Conservation (phyloP, 2,888 invertebrate species). For the Cloeon dipterum region DNA sequence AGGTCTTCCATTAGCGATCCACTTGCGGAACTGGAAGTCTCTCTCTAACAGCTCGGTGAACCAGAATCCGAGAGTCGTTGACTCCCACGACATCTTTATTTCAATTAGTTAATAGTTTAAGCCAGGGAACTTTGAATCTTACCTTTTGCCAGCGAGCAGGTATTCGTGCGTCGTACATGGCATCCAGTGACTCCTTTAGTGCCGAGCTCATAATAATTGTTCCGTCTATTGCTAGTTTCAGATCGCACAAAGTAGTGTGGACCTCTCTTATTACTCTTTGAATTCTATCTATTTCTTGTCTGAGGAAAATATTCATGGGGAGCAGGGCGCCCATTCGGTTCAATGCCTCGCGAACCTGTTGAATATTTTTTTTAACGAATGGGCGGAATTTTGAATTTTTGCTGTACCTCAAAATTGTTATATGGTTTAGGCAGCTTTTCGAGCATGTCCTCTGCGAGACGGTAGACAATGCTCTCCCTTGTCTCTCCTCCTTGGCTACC, state of each 20-base stretch:
- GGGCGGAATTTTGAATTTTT: background rate
- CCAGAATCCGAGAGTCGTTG: slow-evolving; percentile 96
- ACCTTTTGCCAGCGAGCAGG: slow-evolving; percentile 83
- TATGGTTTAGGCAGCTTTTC: slow-evolving; percentile 68
- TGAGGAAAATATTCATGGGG: slow-evolving; percentile 88
- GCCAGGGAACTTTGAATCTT: slow-evolving; percentile 7
- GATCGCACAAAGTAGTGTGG: slow-evolving; percentile 55
- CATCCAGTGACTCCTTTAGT: slow-evolving; percentile 67
- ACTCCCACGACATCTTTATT: slow-evolving; percentile 81
- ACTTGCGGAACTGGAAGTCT: slow-evolving; percentile 66
- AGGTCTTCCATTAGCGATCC: slow-evolving; percentile 66
- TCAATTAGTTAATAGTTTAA: too few relatives aligned
- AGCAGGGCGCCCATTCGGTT: slow-evolving; percentile 77
- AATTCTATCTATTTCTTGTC: slow-evolving; percentile 54
- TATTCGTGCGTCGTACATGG: slow-evolving; percentile 91
- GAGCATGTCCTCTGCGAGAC: slow-evolving; percentile 81
- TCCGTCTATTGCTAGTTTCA: slow-evolving; percentile 89
- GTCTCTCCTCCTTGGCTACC: slow-evolving; percentile 79
- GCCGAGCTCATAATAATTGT: slow-evolving; percentile 92
- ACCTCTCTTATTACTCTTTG: slow-evolving; percentile 56
- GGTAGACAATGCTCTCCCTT: slow-evolving; percentile 76
- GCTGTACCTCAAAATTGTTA: slow-evolving; percentile 49
- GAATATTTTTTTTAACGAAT: background rate
- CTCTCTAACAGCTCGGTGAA: slow-evolving; percentile 87
- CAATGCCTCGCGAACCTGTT: slow-evolving; percentile 63